A percentile compares a stretch with the other conserved stretches of the same genome.
phyloP scores from a whole-genome alignment of 2,113 vertebrate species.

The Anarhynchus alexandrinus region DNA sequence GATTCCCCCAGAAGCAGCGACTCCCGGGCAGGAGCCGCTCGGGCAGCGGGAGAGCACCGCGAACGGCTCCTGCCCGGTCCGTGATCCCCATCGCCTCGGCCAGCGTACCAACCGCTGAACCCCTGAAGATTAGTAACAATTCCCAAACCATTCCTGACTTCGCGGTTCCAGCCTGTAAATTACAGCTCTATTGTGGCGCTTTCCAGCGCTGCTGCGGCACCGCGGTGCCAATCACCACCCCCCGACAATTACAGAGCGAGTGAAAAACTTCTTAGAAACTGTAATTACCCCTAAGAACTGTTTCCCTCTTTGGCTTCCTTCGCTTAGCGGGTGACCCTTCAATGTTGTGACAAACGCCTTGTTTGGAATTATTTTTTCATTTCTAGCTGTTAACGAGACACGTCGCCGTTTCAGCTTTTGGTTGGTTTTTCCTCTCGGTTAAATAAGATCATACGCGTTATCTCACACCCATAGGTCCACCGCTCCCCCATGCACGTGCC shows the following conservation, averaged over 20 bases:
- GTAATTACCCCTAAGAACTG: slow-evolving; percentile 46
- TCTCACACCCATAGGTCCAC: rapidly evolving
- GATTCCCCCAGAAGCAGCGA: rapidly evolving
- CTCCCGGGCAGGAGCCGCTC: rapidly evolving
- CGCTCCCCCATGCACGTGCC: rapidly evolving
- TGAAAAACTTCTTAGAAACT: slow-evolving; percentile 18
- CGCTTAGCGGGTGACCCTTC: slow-evolving; percentile 17
- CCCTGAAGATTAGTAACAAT: not conserved
- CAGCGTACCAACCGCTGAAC: rapidly evolving
- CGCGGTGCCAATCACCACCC: not conserved
- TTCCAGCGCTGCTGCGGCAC: not conserved
- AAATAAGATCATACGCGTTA: rapidly evolving
- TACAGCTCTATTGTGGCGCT: slow-evolving; percentile 15
- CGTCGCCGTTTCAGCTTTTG: rapidly evolving
- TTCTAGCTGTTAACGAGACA: not conserved
- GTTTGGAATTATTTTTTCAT: slow-evolving; percentile 27
- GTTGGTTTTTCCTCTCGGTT: not conserved
- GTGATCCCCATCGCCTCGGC: rapidly evolving
- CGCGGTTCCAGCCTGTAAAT: not conserved
- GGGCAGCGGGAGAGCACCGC: not conserved
- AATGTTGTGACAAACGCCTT: slow-evolving; percentile 41
- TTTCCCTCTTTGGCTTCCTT: slow-evolving; percentile 3
- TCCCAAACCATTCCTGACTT: not conserved
- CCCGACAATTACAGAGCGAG: slow-evolving; percentile 3
- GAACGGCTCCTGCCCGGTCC: rapidly evolving